A percentile compares a stretch with the other conserved stretches of the same genome.
Conservation (phyloP, 2,888 invertebrate species). For the Azorinus chamasolen region DNA sequence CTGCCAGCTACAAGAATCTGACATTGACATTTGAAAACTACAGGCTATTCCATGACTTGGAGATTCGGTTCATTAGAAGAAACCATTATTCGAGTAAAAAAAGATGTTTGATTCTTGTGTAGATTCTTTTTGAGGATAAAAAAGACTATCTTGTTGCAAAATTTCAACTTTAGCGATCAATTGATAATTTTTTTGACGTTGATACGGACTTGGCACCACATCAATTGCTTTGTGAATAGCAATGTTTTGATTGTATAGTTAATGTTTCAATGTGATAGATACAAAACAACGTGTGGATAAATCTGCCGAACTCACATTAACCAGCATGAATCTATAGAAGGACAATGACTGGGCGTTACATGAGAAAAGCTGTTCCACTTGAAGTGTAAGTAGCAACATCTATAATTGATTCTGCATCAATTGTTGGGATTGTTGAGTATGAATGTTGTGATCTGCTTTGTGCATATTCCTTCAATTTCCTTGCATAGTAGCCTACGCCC, state of each 20-base stretch:
- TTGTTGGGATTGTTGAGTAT: too few species aligned
- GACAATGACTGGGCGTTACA: constrained; percentile 64
- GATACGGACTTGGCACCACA: not conserved
- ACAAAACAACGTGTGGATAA: too few species aligned
- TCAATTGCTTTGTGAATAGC: not conserved
- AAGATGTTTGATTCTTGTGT: too few species aligned
- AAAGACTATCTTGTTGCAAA: not conserved
- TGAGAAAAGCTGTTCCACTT: constrained; percentile 61
- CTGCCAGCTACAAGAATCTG: constrained; percentile 49
- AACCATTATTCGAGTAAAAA: too few species aligned
- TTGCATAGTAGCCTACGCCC: too few species aligned
- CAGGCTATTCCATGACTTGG: too few species aligned
- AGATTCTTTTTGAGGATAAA: too few species aligned
- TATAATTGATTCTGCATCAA: too few species aligned
- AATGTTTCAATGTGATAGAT: not conserved
- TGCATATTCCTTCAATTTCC: too few species aligned
- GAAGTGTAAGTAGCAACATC: constrained; percentile 61
- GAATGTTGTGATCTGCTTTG: too few species aligned
- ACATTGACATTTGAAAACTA: constrained; percentile 27
- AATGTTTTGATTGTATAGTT: constrained; percentile 3
- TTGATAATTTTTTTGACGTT: constrained; percentile 1
- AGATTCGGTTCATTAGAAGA: too few species aligned
- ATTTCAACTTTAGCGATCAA: not conserved
- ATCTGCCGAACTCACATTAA: too few species aligned
- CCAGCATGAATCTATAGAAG: not conserved